Evolutionary conservation across 2,113 vertebrate genomes (phyloP), one percentile per base, ranked within the genome.

Genomic region (Globicephala melas): DNA sequence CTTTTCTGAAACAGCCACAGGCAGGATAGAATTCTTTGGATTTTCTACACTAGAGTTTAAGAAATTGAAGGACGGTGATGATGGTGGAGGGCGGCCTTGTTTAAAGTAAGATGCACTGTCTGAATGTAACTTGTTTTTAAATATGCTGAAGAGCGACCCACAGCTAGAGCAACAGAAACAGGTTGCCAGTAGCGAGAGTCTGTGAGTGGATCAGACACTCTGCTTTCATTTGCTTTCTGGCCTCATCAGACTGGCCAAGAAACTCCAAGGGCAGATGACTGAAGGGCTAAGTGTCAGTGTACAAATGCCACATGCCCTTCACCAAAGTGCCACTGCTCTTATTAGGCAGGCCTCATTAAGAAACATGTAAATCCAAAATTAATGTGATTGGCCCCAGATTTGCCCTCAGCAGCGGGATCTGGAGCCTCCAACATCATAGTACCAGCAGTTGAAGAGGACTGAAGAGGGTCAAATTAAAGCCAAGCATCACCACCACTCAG

Each of bases 251-350:
- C 23, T 2, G 15, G 26, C 58, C 58, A 28, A 25, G 31, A 70
- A 85, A 23, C 23, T 8, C 3, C 13, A 80, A 31, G 6, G 28
- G 63, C 1, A 79, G 80, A 13, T 0, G 2, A 33, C 17, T 1
- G 3, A 14, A 89, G 47, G 4, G 28, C 26, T n/a, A 3, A 11
- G 36, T 8, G n/a, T 71, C 55, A 36, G 4, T 1, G 1, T 9
- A n/a, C 31, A 53, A 15, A 10, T 0, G 67, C 4, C 7, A 23
- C 0, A 0, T 1, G 71, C 15, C 15, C 38, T 8, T 55, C n/a
- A 8, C 20, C 76, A 50, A 9, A 12, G 13, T 0, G 1, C 10
- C 41, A 12, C 21, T 6, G 11, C 8, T 38, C 44, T 15, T 14
- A 44, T 2, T 28, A 23, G 44, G 41, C 1, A 70, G 31, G 36